A percentile compares a stretch with the other conserved stretches of the same genome.
Conservation (phyloP, 2,888 invertebrate genomes). For the Patella ulyssiponensis region DNA sequence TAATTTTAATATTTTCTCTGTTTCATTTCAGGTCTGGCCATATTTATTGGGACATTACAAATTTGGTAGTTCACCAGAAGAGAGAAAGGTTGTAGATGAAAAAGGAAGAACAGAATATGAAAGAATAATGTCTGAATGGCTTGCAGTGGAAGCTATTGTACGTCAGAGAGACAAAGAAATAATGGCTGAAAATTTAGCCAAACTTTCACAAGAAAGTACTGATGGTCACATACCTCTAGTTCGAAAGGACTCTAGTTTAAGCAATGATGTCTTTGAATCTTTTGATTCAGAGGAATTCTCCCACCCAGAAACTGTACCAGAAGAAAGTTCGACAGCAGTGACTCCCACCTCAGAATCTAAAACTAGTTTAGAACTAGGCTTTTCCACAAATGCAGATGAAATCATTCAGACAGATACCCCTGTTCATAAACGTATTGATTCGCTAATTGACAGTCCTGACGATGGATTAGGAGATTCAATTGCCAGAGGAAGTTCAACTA, state of each 20-base stretch:
- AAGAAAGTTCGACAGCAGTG: constrained; percentile 62
- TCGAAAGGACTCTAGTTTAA: constrained; percentile 72
- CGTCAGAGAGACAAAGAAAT: constrained; percentile 74
- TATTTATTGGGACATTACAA: constrained; percentile 89
- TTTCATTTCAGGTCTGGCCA: constrained; percentile 82
- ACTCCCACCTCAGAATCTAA: constrained; percentile 63
- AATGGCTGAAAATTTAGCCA: constrained; percentile 87
- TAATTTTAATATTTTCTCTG: background rate
- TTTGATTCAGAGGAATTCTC: constrained; percentile 68
- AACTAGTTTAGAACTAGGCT: constrained; percentile 56
- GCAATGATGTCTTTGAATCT: constrained; percentile 74
- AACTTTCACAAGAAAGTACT: constrained; percentile 81
- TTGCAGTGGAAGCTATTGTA: constrained; percentile 94
- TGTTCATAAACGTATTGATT: constrained; percentile 24
- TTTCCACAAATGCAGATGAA: constrained; percentile 44
- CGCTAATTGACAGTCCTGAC: constrained; percentile 64
- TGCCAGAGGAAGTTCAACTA: constrained; percentile 56
- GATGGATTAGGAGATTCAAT: constrained; percentile 69
- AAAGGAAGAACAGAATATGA: constrained; percentile 83
- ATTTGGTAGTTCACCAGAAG: constrained; percentile 77
- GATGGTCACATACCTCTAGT: constrained; percentile 68
- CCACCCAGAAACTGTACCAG: constrained; percentile 62
- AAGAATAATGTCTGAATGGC: constrained; percentile 94
- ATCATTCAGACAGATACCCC: constrained; percentile 47
- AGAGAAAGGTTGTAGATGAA: constrained; percentile 61